Percentiles rank a stretch among this genome's conserved stretches.
Conservation (phyloP, 2,888 invertebrate species). For the Drosophila falleni region DNA sequence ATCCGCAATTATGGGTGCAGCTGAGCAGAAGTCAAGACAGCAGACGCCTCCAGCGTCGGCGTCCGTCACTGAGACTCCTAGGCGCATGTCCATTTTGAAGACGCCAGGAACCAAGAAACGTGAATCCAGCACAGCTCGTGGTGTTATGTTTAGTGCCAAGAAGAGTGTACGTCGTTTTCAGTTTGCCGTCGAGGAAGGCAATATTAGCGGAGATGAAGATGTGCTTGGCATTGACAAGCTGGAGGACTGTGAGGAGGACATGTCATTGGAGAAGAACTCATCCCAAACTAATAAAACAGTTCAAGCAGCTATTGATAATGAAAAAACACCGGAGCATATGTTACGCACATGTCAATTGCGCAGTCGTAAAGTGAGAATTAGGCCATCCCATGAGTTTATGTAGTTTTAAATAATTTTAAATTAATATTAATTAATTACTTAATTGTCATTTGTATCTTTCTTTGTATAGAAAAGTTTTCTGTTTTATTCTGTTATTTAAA, state of each 20-base stretch:
- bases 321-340: not conserved
- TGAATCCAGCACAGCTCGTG: slow-evolving; percentile 49
- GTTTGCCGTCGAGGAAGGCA: slow-evolving; percentile 73
- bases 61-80: not conserved
- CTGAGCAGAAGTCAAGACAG: slow-evolving; percentile 28
- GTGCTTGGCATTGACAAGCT: slow-evolving; percentile 34
- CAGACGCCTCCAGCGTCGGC: slow-evolving; percentile 12
- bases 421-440: not conserved
- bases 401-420: slow-evolving; percentile 2
- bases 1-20: slow-evolving; percentile 55
- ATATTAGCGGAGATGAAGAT: slow-evolving; percentile 39
- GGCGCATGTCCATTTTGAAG: slow-evolving; percentile 81
- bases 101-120: slow-evolving; percentile 79
- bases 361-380: slow-evolving; percentile 48
- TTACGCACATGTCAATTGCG: slow-evolving; percentile 52
- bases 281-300: not conserved
- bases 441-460: not conserved
- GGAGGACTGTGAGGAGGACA: slow-evolving; percentile 63
- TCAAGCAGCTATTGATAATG: not conserved
- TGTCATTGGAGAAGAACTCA: slow-evolving; percentile 43
- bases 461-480: slow-evolving; percentile 2
- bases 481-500: slow-evolving; percentile 4
- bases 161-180: slow-evolving; percentile 76
- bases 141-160: slow-evolving; percentile 80
- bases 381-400: slow-evolving; percentile 51